Evolutionary conservation across 2,113 vertebrate genomes (phyloP), one percentile per base, ranked within the genome.

Genomic region (Paralichthys olivaceus): DNA sequence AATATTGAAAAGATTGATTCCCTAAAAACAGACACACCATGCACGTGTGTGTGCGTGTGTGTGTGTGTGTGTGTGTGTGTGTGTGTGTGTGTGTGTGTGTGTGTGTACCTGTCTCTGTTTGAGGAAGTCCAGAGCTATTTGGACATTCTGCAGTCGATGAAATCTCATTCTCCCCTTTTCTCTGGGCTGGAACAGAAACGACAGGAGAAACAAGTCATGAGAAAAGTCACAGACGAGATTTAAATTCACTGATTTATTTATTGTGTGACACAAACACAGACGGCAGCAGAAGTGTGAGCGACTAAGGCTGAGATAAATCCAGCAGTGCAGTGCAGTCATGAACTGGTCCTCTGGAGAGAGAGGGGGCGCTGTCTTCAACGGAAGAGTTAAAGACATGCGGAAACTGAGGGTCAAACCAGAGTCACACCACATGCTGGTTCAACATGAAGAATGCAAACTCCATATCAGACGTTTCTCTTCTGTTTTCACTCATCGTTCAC

Each of bases 161-260:
- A 94, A 95, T 69, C 94, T 91, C 94, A 95, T 95, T 2, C 94
- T 92, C 2, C 94, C 94, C 67, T 94, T 95, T 90, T 95, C 94
- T 88, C 94, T 93, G 72, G 94, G 93, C 94, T 95, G 86, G 0
- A 87, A 81, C 7, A 53, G 63, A 69, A 79, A 51, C 65, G 4
- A 62, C 19, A 75, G 23, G 13, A 77, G 20, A 57, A 22, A 53
- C 22, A 25, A 74, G 58, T 15, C 0, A 25, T 64, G n/a, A 78
- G 49, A 4, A 59, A 47, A 23, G 8, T 0, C n/a, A 57, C 56
- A 1, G 22, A 4, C 40, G 15, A 2, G 5, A 34, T 57, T 56
- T 12, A 2, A 61, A 23, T 8, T 40, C 1, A 45, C 11, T 0
- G 1, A 1, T 22, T 60, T 67, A 49, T 23, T 9, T n/a, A n/a